These are phyloP conservation scores for Beris morrisii DNA, from an alignment of 2,888 invertebrate species.

Conservation along the genomic window DNA sequence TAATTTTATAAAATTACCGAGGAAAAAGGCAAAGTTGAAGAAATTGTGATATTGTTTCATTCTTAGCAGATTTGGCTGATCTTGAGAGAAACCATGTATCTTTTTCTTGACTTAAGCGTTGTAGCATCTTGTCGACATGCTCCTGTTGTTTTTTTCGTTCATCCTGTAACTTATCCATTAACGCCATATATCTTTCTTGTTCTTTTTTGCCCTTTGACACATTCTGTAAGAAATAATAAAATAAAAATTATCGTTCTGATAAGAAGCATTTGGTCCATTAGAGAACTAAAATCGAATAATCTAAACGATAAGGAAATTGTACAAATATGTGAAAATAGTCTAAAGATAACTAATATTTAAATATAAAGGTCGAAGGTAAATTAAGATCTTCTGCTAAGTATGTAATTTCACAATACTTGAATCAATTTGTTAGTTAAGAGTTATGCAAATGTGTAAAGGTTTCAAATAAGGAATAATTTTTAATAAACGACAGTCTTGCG, in stretches of 20 bases:
- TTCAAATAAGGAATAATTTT: too few relatives aligned
- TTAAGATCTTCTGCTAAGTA: too few relatives aligned
- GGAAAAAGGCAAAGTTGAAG: slow-evolving; percentile 96
- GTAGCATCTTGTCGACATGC: slow-evolving; percentile 87
- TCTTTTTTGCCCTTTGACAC: slow-evolving; percentile 90
- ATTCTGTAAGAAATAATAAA: slow-evolving; percentile 55
- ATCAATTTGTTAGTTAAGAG: too few relatives aligned
- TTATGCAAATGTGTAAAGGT: too few relatives aligned
- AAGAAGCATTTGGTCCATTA: too few relatives aligned
- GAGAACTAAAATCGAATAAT: too few relatives aligned
- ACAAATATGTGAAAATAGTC: not conserved
- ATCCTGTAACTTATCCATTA: slow-evolving; percentile 91
- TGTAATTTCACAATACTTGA: too few relatives aligned
- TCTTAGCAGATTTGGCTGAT: slow-evolving; percentile 86
- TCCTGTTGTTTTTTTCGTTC: slow-evolving; percentile 92
- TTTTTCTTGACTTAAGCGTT: slow-evolving; percentile 73
- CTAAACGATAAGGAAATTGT: not conserved
- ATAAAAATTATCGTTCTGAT: slow-evolving; percentile 6
- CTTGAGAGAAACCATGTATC: slow-evolving; percentile 84
- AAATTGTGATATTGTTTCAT: slow-evolving; percentile 95
- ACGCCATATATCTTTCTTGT: slow-evolving; percentile 82
- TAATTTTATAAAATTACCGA: slow-evolving; percentile 54
- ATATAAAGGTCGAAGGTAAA: too few relatives aligned
- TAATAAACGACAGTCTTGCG: too few relatives aligned
- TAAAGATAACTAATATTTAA: too few relatives aligned